Evolutionary conservation across 2,797 vertebrate species (phyloP).

Genomic region (Phoebastria nigripes): DNA sequence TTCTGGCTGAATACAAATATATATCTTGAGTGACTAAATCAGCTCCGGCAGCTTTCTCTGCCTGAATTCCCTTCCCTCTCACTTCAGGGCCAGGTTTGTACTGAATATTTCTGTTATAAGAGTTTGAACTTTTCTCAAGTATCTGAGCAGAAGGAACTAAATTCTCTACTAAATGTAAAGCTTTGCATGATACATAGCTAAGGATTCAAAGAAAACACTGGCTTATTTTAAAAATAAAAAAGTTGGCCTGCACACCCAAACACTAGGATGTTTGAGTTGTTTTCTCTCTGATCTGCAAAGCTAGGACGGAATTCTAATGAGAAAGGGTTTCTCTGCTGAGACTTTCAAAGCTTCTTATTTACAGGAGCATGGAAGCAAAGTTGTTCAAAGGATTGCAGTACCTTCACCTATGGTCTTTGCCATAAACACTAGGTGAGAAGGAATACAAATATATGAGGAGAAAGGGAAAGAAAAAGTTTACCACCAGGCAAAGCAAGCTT

Average conservation of each 20-base stretch:
- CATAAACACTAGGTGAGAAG: not conserved
- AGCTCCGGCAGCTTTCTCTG: not conserved
- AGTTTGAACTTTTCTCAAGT: not conserved
- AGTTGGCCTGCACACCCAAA: not conserved
- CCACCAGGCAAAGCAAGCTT: not conserved
- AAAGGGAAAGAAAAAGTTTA: not conserved
- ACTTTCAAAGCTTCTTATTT: slow-evolving; percentile 13
- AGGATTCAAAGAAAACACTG: not conserved
- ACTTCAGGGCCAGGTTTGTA: not conserved
- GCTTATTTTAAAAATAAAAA: not conserved
- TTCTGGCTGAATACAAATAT: not conserved
- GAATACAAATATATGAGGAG: not conserved
- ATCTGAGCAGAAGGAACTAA: not conserved
- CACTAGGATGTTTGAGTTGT: not conserved
- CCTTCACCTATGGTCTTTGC: not conserved
- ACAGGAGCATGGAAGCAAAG: not conserved
- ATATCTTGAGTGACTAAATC: not conserved
- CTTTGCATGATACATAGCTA: not conserved
- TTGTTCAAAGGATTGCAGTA: not conserved
- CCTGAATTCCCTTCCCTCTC: not conserved
- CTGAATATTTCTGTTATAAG: not conserved
- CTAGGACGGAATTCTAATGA: not conserved
- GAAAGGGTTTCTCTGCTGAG: not conserved
- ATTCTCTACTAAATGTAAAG: not conserved
- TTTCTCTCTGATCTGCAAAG: slow-evolving; percentile 7